These are phyloP conservation scores for Microvelia longipes DNA, from an alignment of 1,140 invertebrate genomes.

Conservation along the genomic window DNA sequence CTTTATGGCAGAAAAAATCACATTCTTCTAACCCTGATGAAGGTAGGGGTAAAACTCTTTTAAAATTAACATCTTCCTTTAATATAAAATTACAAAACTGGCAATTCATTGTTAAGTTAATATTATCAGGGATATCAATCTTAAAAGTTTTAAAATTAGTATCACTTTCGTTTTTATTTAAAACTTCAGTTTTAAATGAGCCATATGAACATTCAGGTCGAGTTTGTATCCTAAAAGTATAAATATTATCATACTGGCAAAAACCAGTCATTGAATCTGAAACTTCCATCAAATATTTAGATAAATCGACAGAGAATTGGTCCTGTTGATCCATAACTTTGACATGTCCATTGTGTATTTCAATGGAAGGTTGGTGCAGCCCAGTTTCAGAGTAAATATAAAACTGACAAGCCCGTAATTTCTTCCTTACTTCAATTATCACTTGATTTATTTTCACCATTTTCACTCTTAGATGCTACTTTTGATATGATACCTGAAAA, in stretches of 20 bases:
- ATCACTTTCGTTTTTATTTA: neutral
- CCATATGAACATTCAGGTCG: neutral
- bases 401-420: conserved; percentile 4
- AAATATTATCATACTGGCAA: neutral
- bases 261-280: conserved; percentile 2
- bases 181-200: conserved; percentile 3
- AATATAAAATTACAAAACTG: neutral
- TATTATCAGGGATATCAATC: neutral
- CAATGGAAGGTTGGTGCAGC: neutral
- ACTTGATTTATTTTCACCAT: neutral
- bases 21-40: neutral
- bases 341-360: neutral
- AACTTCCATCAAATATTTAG: neutral
- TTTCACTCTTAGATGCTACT: neutral
- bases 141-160: neutral
- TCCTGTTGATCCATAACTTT: neutral
- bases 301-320: neutral
- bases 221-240: neutral
- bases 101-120: neutral
- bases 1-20: conserved; percentile 9
- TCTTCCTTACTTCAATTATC: neutral
- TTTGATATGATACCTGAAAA: neutral
- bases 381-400: neutral
- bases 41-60: conserved; percentile 8
- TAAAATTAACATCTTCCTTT: neutral